Conservation (phyloP, 2,113 vertebrate genomes). For the Etheostoma spectabile region DNA sequence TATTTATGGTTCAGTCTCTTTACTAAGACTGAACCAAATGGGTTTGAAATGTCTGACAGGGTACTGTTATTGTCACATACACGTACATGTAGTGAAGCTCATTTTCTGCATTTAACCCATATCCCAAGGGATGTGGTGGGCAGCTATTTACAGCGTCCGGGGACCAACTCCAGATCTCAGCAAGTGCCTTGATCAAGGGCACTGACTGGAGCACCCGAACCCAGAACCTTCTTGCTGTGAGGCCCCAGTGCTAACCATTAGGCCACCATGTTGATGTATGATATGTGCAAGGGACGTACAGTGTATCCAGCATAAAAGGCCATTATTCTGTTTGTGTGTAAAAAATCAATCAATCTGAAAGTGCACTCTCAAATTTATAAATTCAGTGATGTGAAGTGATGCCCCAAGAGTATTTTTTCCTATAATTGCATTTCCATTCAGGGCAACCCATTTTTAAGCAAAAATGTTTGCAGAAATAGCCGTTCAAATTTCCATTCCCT, state of each 20-base stretch:
- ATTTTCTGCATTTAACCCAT: too few relatives aligned
- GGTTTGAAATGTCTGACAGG: conserved; percentile 41
- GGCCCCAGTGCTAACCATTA: too few relatives aligned
- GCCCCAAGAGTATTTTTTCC: background rate
- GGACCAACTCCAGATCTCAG: too few relatives aligned
- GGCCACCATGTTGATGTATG: background rate
- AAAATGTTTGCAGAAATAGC: conserved; percentile 37
- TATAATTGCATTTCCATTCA: conserved; percentile 13
- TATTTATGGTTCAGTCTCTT: background rate
- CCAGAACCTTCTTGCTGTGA: too few relatives aligned
- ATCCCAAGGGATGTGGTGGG: too few relatives aligned
- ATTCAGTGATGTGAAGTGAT: conserved; percentile 14
- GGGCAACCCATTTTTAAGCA: conserved; percentile 1
- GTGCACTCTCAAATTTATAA: conserved; percentile 9
- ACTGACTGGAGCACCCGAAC: too few relatives aligned
- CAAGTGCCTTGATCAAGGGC: too few relatives aligned
- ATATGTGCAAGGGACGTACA: conserved; percentile 21
- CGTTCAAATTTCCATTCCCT: conserved; percentile 50
- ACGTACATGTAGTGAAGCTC: too few relatives aligned
- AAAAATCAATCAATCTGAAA: background rate
- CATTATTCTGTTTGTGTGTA: background rate
- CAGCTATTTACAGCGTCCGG: too few relatives aligned
- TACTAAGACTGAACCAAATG: conserved; percentile 23
- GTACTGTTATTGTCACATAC: too few relatives aligned
- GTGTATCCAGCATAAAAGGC: conserved; percentile 4